Evolutionary conservation across 1,140 invertebrate species (phyloP).

Genomic region (Macrotrachela quadricornifera): DNA sequence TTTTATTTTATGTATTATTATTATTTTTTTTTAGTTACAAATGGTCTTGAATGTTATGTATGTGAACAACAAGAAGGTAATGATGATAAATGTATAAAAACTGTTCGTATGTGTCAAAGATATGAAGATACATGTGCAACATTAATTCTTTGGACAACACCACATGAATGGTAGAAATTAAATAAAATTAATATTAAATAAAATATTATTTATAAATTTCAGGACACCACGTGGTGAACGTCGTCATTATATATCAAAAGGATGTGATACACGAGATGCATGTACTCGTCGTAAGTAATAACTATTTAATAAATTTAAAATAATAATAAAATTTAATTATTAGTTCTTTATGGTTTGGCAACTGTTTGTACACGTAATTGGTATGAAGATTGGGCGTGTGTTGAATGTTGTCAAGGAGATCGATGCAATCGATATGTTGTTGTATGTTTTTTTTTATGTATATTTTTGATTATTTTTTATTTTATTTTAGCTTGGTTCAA

Average conservation of each 20-base stretch:
- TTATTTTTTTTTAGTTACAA: too few species aligned
- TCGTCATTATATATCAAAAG: slow-evolving; percentile 78
- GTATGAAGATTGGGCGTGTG: slow-evolving; percentile 92
- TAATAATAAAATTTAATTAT: too few species aligned
- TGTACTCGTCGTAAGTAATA: slow-evolving; percentile 33
- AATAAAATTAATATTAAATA: too few species aligned
- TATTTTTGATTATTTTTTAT: not conserved
- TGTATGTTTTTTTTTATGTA: slow-evolving; percentile 41
- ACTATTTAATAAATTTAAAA: too few species aligned
- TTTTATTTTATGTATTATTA: too few species aligned
- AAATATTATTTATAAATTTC: too few species aligned
- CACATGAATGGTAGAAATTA: too few species aligned
- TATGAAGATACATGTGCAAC: slow-evolving; percentile 54
- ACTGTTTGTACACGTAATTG: slow-evolving; percentile 66
- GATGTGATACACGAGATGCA: slow-evolving; percentile 54
- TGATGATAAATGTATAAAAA: slow-evolving; percentile 70
- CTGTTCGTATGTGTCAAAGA: slow-evolving; percentile 66
- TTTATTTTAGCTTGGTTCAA: not conserved
- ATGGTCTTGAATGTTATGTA: slow-evolving; percentile 65
- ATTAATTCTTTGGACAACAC: slow-evolving; percentile 15
- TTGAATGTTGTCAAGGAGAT: slow-evolving; percentile 86
- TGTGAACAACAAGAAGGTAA: slow-evolving; percentile 77
- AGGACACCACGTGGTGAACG: slow-evolving; percentile 70
- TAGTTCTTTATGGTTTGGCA: slow-evolving; percentile 6
- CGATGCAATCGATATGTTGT: slow-evolving; percentile 88